A percentile compares a stretch with the other conserved stretches of the same genome.
phyloP scores from a whole-genome alignment of 2,888 invertebrate species.

The Alsophila aescularia region DNA sequence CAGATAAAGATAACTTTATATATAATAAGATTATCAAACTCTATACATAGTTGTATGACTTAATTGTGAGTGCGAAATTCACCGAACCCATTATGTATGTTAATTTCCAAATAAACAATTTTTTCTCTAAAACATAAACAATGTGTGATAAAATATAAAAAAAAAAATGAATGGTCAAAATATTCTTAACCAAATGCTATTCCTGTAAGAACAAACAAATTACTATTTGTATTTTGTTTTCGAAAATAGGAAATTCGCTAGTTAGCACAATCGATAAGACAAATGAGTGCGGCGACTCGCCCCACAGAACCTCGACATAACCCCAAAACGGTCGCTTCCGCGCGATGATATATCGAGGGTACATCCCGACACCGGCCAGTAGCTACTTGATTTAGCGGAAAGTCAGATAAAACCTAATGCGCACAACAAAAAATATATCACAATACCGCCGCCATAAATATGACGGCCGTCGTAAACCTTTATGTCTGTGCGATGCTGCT shows the following conservation, averaged over 20 bases:
- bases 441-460: slow-evolving; percentile 83
- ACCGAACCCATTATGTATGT: too few relatives aligned
- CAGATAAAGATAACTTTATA: too few relatives aligned
- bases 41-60: too few relatives aligned
- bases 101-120: too few relatives aligned
- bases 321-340: slow-evolving; percentile 80
- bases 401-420: slow-evolving; percentile 84
- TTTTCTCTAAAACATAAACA: too few relatives aligned
- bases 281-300: slow-evolving; percentile 62
- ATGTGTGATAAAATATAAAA: too few relatives aligned
- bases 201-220: neutral
- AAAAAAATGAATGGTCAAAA: too few relatives aligned
- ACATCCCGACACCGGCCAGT: slow-evolving; percentile 84
- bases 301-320: slow-evolving; percentile 68
- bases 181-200: too few relatives aligned
- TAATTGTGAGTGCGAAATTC: too few relatives aligned
- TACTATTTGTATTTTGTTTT: slow-evolving; percentile 16
- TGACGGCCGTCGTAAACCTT: slow-evolving; percentile 84
- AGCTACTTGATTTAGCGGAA: slow-evolving; percentile 85
- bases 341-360: slow-evolving; percentile 80
- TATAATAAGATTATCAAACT: too few relatives aligned
- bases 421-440: slow-evolving; percentile 84
- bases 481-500: slow-evolving; percentile 79
- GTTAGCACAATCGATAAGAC: slow-evolving; percentile 69
- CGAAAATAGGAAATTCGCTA: slow-evolving; percentile 55